phyloP scores from a whole-genome alignment of 2,113 vertebrate genomes.

The Orientallactaga bullata region DNA sequence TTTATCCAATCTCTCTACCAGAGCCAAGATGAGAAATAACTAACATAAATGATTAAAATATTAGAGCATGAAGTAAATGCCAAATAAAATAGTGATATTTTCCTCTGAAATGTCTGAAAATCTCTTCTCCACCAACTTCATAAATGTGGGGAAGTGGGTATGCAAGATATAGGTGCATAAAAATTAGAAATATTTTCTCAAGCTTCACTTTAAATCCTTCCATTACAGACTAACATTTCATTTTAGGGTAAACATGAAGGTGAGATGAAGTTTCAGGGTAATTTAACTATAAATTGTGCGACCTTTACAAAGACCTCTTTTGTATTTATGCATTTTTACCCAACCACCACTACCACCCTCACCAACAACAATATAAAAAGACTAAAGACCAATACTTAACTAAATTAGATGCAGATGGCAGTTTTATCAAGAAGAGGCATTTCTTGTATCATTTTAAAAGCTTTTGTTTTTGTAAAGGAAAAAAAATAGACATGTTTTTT shows the following conservation, averaged over 20 bases:
- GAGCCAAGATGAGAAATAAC: conserved; percentile 58
- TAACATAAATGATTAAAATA: conserved; percentile 75
- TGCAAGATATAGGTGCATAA: conserved; percentile 16
- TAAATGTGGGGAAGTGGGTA: conserved; percentile 66
- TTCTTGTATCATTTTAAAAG: conserved; percentile 87
- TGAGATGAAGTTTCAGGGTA: conserved; percentile 59
- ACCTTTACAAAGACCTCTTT: conserved; percentile 61
- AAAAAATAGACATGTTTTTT: conserved; percentile 84
- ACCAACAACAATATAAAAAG: conserved; percentile 79
- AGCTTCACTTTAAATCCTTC: conserved; percentile 46
- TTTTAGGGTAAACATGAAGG: conserved; percentile 34
- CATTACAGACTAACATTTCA: conserved; percentile 63
- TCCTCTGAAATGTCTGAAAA: conserved; percentile 74
- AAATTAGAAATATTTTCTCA: conserved; percentile 50
- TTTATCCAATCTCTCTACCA: conserved; percentile 45
- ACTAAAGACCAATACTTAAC: conserved; percentile 78
- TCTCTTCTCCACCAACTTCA: conserved; percentile 76
- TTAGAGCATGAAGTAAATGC: conserved; percentile 70
- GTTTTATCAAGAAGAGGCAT: conserved; percentile 85
- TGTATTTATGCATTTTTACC: conserved; percentile 79
- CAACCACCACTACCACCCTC: conserved; percentile 30
- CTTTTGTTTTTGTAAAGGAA: conserved; percentile 88
- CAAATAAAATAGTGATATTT: conserved; percentile 68
- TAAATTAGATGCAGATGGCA: conserved; percentile 88
- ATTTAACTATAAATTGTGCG: conserved; percentile 64